Evolutionary conservation across 2,113 vertebrate genomes (phyloP).

Genomic region (Ardeotis arabs): DNA sequence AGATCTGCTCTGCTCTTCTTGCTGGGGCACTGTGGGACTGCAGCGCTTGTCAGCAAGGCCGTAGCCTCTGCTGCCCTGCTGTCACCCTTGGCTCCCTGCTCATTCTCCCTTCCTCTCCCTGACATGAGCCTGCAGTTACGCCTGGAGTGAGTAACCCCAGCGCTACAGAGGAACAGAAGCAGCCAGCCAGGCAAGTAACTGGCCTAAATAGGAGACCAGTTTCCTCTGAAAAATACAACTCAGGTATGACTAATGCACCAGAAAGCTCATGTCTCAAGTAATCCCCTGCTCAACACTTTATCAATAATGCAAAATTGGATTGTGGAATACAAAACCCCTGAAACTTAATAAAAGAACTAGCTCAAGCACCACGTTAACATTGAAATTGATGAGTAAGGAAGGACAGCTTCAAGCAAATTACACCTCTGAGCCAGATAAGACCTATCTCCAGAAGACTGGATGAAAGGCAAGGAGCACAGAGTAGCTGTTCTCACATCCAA

Average conservation of each 20-base stretch:
- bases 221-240: not conserved
- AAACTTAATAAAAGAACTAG: slow-evolving; percentile 48
- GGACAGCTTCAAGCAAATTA: slow-evolving; percentile 37
- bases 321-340: slow-evolving; percentile 36
- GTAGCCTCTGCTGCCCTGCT: not conserved
- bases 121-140: not conserved
- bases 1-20: not conserved
- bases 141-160: not conserved
- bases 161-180: not conserved
- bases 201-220: not conserved
- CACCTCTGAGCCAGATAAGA: not conserved
- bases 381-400: slow-evolving; percentile 15
- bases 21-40: not conserved
- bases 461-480: not conserved
- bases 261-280: slow-evolving; percentile 41
- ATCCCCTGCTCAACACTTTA: slow-evolving; percentile 48
- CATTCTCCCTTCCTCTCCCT: not conserved
- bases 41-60: not conserved
- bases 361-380: slow-evolving; percentile 35
- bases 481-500: not conserved
- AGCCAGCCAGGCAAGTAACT: not conserved
- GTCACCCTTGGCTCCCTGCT: not conserved
- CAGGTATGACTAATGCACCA: slow-evolving; percentile 24
- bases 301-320: slow-evolving; percentile 59
- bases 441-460: not conserved